Base-by-base conservation (phyloP, 2,113 vertebrate species). In the Bagarius yarrelli region DNA sequence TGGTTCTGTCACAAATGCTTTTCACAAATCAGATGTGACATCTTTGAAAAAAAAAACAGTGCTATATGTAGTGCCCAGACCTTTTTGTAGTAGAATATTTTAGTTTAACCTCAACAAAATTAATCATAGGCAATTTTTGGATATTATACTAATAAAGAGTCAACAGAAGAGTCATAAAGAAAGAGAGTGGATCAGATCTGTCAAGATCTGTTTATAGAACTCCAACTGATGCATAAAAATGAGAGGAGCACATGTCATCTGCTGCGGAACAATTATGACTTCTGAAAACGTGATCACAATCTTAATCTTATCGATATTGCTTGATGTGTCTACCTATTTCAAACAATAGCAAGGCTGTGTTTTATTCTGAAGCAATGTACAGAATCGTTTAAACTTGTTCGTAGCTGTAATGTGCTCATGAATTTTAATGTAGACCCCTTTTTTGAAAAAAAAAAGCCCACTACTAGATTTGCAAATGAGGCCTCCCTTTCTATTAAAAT, bases 361-460 rank as follows among this genome's bases (percentile, higher is more conserved):
- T 91, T 89, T 84, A 91, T 89, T 90, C 81, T 87, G 81, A 86
- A 88, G 89, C 87, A 86, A n/a, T n/a, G 87, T 88, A 81, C 40
- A 73, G 76, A 19, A 12, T 15, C 71, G 81, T 76, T 85, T 60
- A 83, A 53, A n/a, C 70, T 34, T 55, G 19, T 55, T 69, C 78
- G 59, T 70, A 79, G 40, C 63, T 53, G 57, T 79, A 87, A 76
- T 61, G 79, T 67, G 50, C 84, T 92, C 90, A 91, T 93, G 89
- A 88, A 93, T 92, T 91, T 93, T 91, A 89, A 93, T 92, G 88
- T 86, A 87, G 81, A 85, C 80, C 75, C 86, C 86, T 32, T 86
- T 78, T 87, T 89, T 89, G 87, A 86, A 90, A 89, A 59, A 59
- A 25, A 59, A 57, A 23, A 27, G 14, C 14, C 25, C 40, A 25